A percentile compares a stretch with the other conserved stretches of the same genome.
These are phyloP conservation scores for Timema cristinae DNA, from an alignment of 2,888 invertebrate genomes.

Conservation along the genomic window DNA sequence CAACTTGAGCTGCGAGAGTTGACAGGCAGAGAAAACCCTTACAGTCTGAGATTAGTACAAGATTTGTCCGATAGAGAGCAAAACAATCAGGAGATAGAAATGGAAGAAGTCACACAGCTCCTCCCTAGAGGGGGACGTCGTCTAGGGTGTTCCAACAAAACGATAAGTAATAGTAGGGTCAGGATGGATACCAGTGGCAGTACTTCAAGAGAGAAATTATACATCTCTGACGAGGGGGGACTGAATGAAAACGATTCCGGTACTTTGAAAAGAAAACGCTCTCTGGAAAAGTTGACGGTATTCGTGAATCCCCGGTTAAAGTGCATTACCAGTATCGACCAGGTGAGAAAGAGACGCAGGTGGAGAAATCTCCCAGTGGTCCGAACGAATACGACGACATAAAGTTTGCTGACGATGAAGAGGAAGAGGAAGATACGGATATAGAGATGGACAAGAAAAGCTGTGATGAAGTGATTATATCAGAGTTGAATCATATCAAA, in stretches of 20 bases:
- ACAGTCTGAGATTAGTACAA: conserved; percentile 18
- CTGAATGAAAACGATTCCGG: not conserved
- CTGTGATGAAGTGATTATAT: not conserved
- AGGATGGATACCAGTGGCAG: too few relatives aligned
- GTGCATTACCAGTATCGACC: conserved; percentile 12
- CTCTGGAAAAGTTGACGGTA: not conserved
- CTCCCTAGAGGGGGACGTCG: not conserved
- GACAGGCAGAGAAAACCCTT: not conserved
- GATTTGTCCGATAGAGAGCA: conserved; percentile 20
- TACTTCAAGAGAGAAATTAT: not conserved
- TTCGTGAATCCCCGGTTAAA: conserved; percentile 13
- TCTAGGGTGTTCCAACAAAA: not conserved
- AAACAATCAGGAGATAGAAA: not conserved
- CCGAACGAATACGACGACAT: conserved; percentile 50
- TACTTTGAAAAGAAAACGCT: conserved; percentile 6
- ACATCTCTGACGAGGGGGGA: not conserved
- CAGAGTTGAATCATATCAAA: conserved; percentile 5
- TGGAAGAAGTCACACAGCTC: conserved; percentile 8
- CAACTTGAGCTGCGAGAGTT: conserved; percentile 19
- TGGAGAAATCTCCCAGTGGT: conserved; percentile 59
- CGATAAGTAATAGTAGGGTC: not conserved
- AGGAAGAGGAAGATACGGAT: conserved; percentile 42
- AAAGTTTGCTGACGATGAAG: conserved; percentile 68
- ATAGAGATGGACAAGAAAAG: not conserved
- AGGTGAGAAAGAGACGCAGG: conserved; percentile 60